A percentile compares a stretch with the other conserved stretches of the same genome.
Evolutionary conservation across 2,888 invertebrate species (phyloP).

Genomic region (Trichopoda pennipes): DNA sequence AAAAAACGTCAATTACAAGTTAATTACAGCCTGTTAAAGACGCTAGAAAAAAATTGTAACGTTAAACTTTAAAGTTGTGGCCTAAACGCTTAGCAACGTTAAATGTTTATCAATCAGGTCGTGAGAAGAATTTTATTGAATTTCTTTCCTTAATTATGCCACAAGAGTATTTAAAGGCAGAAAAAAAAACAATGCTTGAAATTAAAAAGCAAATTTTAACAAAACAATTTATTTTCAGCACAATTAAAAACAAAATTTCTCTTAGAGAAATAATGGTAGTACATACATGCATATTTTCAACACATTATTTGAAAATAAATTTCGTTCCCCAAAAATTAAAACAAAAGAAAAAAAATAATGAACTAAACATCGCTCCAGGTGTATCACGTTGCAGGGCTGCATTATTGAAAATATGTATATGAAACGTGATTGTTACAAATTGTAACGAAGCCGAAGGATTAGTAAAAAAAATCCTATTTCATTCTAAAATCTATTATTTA

Average conservation of each 20-base stretch:
- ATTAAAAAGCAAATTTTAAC: too few relatives aligned
- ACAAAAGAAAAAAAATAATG: too few relatives aligned
- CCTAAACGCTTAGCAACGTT: constrained; percentile 40
- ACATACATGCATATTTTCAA: too few relatives aligned
- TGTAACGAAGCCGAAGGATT: neutral
- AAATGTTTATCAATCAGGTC: constrained; percentile 34
- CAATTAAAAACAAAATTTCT: too few relatives aligned
- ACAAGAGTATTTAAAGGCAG: neutral
- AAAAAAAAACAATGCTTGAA: too few relatives aligned
- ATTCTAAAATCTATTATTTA: neutral
- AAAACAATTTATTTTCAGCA: too few relatives aligned
- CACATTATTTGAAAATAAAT: too few relatives aligned
- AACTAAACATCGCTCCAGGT: constrained; percentile 23
- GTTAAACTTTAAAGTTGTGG: constrained; percentile 34
- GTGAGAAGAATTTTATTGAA: constrained; percentile 47
- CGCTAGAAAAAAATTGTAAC: constrained; percentile 14
- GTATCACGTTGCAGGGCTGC: constrained; percentile 23
- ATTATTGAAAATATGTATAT: neutral
- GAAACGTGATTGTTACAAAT: constrained; percentile 38
- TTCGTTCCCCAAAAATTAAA: too few relatives aligned
- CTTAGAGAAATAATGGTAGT: too few relatives aligned
- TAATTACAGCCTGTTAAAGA: constrained; percentile 56
- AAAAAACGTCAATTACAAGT: constrained; percentile 66
- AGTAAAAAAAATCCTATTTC: neutral
- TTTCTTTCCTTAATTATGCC: constrained; percentile 8